phyloP scores from a whole-genome alignment of 2,797 vertebrate species.

The Epinephelus coioides region DNA sequence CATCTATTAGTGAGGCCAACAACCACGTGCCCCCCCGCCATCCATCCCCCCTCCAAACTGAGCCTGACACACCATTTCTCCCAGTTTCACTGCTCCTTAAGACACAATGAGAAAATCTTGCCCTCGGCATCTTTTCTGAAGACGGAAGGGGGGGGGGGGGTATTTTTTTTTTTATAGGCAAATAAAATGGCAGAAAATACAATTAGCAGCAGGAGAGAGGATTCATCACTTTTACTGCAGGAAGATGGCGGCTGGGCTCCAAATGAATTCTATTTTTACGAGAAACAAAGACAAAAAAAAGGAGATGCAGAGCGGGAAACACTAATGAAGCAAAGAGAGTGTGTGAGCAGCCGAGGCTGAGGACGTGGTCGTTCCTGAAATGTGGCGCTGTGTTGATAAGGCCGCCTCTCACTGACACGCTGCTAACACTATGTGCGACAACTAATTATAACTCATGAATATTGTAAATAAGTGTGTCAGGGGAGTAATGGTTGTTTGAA shows the following conservation, averaged over 20 bases:
- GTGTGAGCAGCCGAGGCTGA: constrained; percentile 34
- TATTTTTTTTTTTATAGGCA: constrained; percentile 73
- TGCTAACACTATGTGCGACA: constrained; percentile 77
- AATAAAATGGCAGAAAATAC: constrained; percentile 75
- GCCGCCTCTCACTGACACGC: constrained; percentile 62
- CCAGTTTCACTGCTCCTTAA: constrained; percentile 43
- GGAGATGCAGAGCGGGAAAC: constrained; percentile 40
- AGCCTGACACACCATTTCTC: constrained; percentile 57
- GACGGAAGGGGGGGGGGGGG: not conserved
- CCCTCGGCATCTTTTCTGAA: constrained; percentile 53
- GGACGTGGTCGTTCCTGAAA: constrained; percentile 58
- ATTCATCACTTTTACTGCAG: constrained; percentile 69
- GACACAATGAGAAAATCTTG: constrained; percentile 50
- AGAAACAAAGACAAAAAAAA: constrained; percentile 28
- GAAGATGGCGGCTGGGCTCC: constrained; percentile 24
- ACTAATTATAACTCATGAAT: constrained; percentile 80
- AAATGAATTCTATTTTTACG: constrained; percentile 67
- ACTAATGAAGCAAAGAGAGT: constrained; percentile 64
- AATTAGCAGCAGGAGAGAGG: constrained; percentile 62
- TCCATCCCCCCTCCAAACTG: constrained; percentile 48
- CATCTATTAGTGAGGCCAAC: constrained; percentile 65
- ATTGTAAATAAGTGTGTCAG: constrained; percentile 70
- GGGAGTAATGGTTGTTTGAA: constrained; percentile 66
- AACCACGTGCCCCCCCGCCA: constrained; percentile 32
- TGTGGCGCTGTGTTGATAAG: constrained; percentile 74